Percentiles rank a stretch among this genome's conserved stretches.
Conservation (phyloP, 2,113 vertebrate genomes). For the Budorcas taxicolor region DNA sequence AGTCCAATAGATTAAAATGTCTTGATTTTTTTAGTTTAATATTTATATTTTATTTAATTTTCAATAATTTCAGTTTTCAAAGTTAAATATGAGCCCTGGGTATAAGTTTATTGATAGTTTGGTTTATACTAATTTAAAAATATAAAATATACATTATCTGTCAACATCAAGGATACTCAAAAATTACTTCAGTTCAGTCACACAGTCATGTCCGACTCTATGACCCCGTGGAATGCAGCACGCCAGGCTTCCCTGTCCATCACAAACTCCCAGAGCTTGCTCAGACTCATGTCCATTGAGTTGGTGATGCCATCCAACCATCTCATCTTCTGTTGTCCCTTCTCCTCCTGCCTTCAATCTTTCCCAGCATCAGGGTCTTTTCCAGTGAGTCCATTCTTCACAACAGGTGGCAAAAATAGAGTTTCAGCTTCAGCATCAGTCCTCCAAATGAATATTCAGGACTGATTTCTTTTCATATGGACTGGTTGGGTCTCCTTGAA, state of each 20-base stretch:
- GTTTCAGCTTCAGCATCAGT: neutral
- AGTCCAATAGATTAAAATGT: neutral
- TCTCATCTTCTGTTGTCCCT: neutral
- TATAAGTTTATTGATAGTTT: neutral
- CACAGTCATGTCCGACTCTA: fast-evolving
- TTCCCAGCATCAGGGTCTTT: neutral
- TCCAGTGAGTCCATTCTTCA: neutral
- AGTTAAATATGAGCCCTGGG: neutral
- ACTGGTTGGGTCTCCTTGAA: neutral
- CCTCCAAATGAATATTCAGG: neutral
- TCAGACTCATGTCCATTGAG: neutral
- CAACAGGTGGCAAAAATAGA: neutral
- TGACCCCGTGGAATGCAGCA: neutral
- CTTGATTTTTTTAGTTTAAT: neutral
- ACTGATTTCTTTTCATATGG: neutral
- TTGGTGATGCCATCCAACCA: neutral
- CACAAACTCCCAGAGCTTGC: neutral
- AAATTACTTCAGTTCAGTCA: neutral
- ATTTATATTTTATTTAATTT: neutral
- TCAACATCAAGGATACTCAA: neutral
- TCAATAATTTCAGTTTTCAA: neutral
- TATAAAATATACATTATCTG: neutral
- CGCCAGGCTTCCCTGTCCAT: neutral
- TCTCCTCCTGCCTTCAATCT: neutral
- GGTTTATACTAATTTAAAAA: neutral